Evolutionary conservation across 2,888 invertebrate species (phyloP).

Genomic region (Cataglyphis cursor): DNA sequence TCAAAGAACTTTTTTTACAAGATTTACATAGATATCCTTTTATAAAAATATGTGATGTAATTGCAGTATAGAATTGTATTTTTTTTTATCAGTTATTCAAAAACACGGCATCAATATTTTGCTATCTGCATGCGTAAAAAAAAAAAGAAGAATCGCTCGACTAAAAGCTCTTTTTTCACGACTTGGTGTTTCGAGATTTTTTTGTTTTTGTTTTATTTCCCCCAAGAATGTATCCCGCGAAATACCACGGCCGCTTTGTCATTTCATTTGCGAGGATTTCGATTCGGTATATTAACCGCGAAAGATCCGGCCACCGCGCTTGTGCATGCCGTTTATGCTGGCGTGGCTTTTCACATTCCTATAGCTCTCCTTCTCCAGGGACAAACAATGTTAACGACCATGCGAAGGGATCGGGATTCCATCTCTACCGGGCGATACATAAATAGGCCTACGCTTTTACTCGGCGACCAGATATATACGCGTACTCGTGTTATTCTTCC

Average conservation of each 20-base stretch:
- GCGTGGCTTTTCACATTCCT: constrained; percentile 79
- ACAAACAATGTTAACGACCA: constrained; percentile 80
- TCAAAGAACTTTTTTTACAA: no score
- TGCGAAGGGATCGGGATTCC: constrained; percentile 75
- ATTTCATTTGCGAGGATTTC: constrained; percentile 37
- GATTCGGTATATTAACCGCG: constrained; percentile 60
- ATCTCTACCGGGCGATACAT: constrained; percentile 73
- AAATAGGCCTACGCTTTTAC: constrained; percentile 74
- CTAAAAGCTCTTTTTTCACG: neutral
- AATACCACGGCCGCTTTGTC: constrained; percentile 20
- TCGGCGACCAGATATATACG: constrained; percentile 72
- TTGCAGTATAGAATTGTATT: neutral
- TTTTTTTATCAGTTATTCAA: neutral
- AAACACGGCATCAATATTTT: neutral
- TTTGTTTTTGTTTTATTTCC: neutral
- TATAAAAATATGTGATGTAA: neutral
- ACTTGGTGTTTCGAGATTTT: neutral
- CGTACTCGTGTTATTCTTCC: constrained; percentile 70
- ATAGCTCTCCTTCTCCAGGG: constrained; percentile 67
- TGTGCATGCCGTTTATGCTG: constrained; percentile 64
- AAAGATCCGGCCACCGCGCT: constrained; percentile 52
- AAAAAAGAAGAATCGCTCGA: neutral
- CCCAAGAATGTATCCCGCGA: neutral
- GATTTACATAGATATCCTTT: no score
- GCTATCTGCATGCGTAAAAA: neutral